phyloP scores from a whole-genome alignment of 2,888 invertebrate species.

The Lithodes maja region DNA sequence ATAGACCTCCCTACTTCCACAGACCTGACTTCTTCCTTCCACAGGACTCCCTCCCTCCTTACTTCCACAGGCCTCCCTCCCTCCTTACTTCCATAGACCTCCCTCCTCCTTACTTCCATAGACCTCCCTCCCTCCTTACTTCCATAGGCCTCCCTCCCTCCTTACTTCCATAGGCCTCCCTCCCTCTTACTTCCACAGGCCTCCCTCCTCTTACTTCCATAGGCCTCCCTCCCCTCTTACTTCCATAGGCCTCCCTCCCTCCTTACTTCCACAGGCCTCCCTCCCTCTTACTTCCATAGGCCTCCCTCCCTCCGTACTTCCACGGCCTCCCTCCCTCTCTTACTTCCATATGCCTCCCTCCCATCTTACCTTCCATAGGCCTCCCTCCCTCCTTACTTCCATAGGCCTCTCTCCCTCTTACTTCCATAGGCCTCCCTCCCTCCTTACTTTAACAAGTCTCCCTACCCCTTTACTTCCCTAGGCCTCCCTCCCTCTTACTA shows the following conservation, averaged over 20 bases:
- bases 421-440: no score
- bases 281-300: neutral
- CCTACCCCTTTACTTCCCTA: no score
- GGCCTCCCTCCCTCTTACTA: no score
- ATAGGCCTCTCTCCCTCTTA: neutral
- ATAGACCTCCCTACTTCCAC: neutral
- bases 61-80: neutral
- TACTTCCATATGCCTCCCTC: neutral
- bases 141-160: neutral
- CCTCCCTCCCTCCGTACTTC: neutral
- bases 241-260: neutral
- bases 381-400: neutral
- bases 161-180: neutral
- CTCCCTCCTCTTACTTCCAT: neutral
- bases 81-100: neutral
- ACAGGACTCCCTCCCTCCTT: neutral
- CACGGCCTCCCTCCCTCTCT: neutral
- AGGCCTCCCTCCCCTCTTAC: neutral
- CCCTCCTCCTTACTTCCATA: neutral
- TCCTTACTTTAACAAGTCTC: no score
- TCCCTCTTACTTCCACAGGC: neutral
- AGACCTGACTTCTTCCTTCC: neutral
- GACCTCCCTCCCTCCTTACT: neutral
- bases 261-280: neutral
- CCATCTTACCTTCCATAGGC: neutral